phyloP scores from a whole-genome alignment of 30 jellyfish, hydroid and myxozoan genomes.

The Catostylus mosaicus region DNA sequence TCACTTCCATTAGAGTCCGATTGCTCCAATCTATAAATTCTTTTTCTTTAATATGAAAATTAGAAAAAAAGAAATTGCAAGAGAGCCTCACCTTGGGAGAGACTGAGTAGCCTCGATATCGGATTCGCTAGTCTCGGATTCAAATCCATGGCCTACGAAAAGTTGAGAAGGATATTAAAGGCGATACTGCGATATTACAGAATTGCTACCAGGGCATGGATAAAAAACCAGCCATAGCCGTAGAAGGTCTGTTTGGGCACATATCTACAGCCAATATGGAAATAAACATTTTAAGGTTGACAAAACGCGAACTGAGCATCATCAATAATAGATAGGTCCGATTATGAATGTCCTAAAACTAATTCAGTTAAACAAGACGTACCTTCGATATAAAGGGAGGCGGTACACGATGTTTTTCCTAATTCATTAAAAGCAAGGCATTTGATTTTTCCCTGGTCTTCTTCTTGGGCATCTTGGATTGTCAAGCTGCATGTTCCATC shows the following conservation, averaged over 20 bases:
- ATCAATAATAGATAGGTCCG: no score
- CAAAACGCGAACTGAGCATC: no score
- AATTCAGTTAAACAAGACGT: no score
- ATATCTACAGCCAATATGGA: no score
- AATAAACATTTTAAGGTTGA: no score
- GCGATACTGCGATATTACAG: neutral
- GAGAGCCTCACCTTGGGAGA: slow-evolving; percentile 72
- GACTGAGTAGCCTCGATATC: slow-evolving; percentile 81
- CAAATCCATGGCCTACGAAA: slow-evolving; percentile 86
- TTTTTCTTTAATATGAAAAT: neutral
- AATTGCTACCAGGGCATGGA: neutral
- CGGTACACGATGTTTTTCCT: slow-evolving; percentile 81
- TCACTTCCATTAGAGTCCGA: no score
- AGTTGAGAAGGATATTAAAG: neutral
- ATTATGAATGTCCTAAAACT: no score
- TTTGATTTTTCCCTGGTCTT: slow-evolving; percentile 82
- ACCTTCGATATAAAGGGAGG: slow-evolving; percentile 89
- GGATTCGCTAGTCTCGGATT: slow-evolving; percentile 66
- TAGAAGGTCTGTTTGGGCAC: neutral
- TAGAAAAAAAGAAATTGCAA: neutral
- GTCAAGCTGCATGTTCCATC: slow-evolving; percentile 80
- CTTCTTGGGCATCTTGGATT: slow-evolving; percentile 59
- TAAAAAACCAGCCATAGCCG: neutral
- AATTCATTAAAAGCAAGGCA: slow-evolving; percentile 82
- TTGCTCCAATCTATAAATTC: neutral